Evolutionary conservation across 2,797 vertebrate genomes (phyloP), one percentile per base, ranked within the genome.

Genomic region (Orestias chungarensis): DNA sequence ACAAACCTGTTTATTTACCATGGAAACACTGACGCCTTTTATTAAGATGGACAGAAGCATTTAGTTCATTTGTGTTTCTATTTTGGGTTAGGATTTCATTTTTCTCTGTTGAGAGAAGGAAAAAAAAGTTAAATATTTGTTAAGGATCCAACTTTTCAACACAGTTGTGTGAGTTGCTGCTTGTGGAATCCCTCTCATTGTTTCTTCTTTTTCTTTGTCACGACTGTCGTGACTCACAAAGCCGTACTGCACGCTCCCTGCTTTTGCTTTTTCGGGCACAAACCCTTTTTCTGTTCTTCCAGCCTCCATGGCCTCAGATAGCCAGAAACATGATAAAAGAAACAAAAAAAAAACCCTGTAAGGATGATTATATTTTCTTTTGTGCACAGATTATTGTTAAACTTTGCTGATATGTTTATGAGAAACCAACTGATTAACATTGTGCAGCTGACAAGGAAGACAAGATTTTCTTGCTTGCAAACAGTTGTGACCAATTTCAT

Each of bases 161-260:
- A 44, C 65, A 47, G 42, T 66, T 31, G 12, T 8, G n/a, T 61
- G 47, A 44, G 33, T 66, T 66, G 18, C 33, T 73, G 66, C 46
- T n/a, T 27, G 68, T 11, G 23, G 18, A 23, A 33, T 72, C 55
- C 42, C 20, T 62, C 38, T 68, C 43, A 6, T 59, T 42, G 57
- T 23, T 59, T 57, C 38, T 1, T 8, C 10, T 35, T 57, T 64
- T 64, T 64, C 35, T 25, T 17, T 20, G 12, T 79, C 47, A 46
- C 38, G 64, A 65, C 62, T 18, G n/a, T 29, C 52, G 11, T 59
- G 81, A 75, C 64, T 84, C 74, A 83, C 11, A 76, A 31, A 82
- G 69, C 70, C 23, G 2, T 17, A 20, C 38, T 38, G n/a, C 49
- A 4, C 10, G 25, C 38, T 59, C 43, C 57, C 23, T n/a, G 17